Evolutionary conservation across 2,888 invertebrate genomes (phyloP).

Genomic region (Drosophila kanekoi): DNA sequence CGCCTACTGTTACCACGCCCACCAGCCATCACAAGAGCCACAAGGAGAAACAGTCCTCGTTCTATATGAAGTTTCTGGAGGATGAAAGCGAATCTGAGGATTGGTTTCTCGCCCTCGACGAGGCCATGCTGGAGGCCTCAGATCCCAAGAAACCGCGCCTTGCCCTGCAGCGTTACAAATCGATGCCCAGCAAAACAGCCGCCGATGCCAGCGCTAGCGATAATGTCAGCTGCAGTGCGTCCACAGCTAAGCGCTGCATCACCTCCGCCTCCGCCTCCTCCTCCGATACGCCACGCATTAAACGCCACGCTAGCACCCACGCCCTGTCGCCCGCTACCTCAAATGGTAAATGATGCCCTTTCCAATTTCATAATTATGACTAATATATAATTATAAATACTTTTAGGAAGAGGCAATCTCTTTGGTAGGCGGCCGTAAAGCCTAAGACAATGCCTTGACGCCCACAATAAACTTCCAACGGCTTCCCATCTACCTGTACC

Average conservation of each 20-base stretch:
- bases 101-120: constrained; percentile 81
- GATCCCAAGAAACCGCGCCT: constrained; percentile 75
- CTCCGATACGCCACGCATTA: constrained; percentile 66
- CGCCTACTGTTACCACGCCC: constrained; percentile 43
- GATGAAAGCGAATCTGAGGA: constrained; percentile 82
- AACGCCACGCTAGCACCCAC: constrained; percentile 81
- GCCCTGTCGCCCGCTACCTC: constrained; percentile 62
- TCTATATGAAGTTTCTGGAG: constrained; percentile 82
- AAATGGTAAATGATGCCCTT: constrained; percentile 48
- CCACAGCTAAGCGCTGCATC: constrained; percentile 23
- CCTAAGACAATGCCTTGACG: constrained; percentile 3
- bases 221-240: constrained; percentile 9
- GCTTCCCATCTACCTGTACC: constrained; percentile 33
- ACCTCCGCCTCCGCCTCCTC: constrained; percentile 5
- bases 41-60: constrained; percentile 73
- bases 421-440: constrained; percentile 69
- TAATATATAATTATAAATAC: constrained; percentile 6
- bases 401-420: constrained; percentile 65
- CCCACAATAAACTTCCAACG: constrained; percentile 23
- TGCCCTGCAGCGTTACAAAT: constrained; percentile 81
- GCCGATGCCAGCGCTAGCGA: constrained; percentile 12
- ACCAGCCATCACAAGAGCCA: constrained; percentile 55
- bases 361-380: neutral
- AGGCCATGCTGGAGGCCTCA: constrained; percentile 70
- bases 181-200: constrained; percentile 77